A percentile compares a stretch with the other conserved stretches of the same genome.
Conservation (phyloP, 2,888 invertebrate species). For the Tyria jacobaeae region DNA sequence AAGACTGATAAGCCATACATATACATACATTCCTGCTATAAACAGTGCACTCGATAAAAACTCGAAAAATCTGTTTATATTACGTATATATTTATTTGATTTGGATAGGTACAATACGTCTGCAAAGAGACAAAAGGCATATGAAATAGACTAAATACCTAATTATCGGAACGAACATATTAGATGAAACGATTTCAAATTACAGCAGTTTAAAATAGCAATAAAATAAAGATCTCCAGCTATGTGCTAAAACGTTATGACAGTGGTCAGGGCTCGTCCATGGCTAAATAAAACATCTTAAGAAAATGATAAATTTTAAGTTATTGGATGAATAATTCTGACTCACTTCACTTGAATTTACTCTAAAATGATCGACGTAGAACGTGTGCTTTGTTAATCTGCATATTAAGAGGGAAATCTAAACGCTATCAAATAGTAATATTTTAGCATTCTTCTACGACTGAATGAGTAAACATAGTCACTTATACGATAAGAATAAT, state of each 20-base stretch:
- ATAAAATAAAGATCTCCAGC: not conserved
- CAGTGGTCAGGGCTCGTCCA: too few relatives aligned
- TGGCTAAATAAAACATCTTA: too few relatives aligned
- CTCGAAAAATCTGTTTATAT: too few relatives aligned
- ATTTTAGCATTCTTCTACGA: not conserved
- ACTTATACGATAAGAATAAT: not conserved
- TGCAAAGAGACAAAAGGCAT: not conserved
- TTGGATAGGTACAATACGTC: not conserved
- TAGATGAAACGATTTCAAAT: not conserved
- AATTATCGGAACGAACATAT: not conserved
- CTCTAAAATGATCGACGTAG: too few relatives aligned
- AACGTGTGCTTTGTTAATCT: too few relatives aligned
- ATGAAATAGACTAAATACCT: not conserved
- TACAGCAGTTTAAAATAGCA: not conserved
- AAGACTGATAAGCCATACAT: too few relatives aligned
- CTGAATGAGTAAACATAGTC: not conserved
- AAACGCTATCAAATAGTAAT: not conserved
- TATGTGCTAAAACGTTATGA: not conserved
- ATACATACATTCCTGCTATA: constrained; percentile 12
- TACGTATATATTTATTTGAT: too few relatives aligned
- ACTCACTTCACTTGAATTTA: too few relatives aligned
- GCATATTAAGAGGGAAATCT: too few relatives aligned
- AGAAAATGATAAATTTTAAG: too few relatives aligned
- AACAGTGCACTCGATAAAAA: not conserved
- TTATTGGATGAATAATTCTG: too few relatives aligned